Percentiles rank a stretch among this genome's conserved stretches.
Evolutionary conservation across 2,113 vertebrate species (phyloP).

Genomic region (Meleagris gallopavo): DNA sequence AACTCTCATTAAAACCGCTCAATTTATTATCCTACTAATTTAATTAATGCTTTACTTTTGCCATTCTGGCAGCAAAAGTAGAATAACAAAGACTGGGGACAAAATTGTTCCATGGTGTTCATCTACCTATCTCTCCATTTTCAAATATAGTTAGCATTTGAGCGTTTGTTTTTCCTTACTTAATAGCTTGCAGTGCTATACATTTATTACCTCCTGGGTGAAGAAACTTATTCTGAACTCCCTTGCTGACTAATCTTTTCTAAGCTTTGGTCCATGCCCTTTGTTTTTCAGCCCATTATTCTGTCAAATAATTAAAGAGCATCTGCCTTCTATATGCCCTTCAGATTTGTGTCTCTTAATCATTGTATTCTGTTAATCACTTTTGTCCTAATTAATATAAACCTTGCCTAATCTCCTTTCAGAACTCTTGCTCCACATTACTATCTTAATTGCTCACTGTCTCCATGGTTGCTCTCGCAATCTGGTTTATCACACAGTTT

Average conservation of each 20-base stretch:
- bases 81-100: background rate
- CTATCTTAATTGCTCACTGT: background rate
- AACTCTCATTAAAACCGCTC: background rate
- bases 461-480: background rate
- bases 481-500: slow-evolving; percentile 34
- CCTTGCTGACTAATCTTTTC: slow-evolving; percentile 31
- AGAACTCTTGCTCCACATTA: background rate
- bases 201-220: slow-evolving; percentile 31
- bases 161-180: background rate
- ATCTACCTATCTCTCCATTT: background rate
- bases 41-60: background rate
- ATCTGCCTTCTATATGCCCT: slow-evolving; percentile 24
- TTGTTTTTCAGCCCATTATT: slow-evolving; percentile 57
- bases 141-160: background rate
- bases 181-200: slow-evolving; percentile 34
- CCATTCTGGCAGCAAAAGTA: background rate
- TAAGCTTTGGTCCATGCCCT: slow-evolving; percentile 44
- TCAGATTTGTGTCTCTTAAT: slow-evolving; percentile 44
- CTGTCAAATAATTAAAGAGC: slow-evolving; percentile 10
- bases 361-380: slow-evolving; percentile 7
- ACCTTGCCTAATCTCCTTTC: background rate
- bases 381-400: slow-evolving; percentile 14
- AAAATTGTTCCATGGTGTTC: background rate
- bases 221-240: slow-evolving; percentile 52
- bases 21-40: background rate